phyloP scores from a whole-genome alignment of 2,888 invertebrate species.

The Ectemnius cavifrons region DNA sequence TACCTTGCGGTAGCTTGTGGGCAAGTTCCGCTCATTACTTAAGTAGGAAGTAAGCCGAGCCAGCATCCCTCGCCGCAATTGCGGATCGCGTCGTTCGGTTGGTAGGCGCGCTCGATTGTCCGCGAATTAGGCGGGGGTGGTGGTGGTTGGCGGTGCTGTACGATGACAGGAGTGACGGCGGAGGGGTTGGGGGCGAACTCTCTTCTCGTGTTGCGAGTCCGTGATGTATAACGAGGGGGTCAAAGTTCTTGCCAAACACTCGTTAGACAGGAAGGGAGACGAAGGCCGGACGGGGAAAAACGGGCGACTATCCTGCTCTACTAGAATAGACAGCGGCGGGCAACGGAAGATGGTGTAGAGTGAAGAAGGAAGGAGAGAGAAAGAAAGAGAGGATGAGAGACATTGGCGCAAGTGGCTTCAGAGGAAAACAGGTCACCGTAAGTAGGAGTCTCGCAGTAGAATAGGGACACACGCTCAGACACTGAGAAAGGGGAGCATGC shows the following conservation, averaged over 20 bases:
- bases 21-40: conserved; percentile 67
- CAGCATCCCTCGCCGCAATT: conserved; percentile 46
- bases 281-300: background rate
- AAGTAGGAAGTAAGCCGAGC: conserved; percentile 57
- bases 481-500: too few species aligned
- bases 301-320: background rate
- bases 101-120: conserved; percentile 47
- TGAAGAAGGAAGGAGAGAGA: background rate
- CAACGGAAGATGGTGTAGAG: background rate
- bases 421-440: background rate
- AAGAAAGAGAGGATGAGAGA: background rate
- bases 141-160: too few species aligned
- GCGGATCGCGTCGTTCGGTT: conserved; percentile 64
- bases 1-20: background rate
- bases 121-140: conserved; percentile 35
- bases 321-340: too few species aligned
- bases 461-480: background rate
- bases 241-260: conserved; percentile 55
- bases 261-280: conserved; percentile 42
- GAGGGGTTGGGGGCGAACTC: conserved; percentile 1
- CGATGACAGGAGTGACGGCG: background rate
- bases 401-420: background rate
- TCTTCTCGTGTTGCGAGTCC: conserved; percentile 14
- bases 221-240: conserved; percentile 51
- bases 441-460: background rate